phyloP scores from a whole-genome alignment of 2,113 vertebrate genomes.

The Nicator chloris region DNA sequence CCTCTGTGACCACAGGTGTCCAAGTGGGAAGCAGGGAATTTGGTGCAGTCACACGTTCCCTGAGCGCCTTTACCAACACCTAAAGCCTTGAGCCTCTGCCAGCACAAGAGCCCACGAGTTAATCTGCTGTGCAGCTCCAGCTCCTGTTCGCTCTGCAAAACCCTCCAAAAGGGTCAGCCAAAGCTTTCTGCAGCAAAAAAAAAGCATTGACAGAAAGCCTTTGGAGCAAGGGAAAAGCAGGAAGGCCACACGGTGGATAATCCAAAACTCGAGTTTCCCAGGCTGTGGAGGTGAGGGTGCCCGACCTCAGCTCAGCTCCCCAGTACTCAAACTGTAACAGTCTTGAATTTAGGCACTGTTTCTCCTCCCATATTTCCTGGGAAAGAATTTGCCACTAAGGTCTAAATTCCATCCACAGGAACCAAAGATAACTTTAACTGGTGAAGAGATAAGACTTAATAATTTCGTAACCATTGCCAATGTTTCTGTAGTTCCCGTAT shows the following conservation, averaged over 20 bases:
- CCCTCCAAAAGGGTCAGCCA: background rate
- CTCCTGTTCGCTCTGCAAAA: background rate
- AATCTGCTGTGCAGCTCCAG: background rate
- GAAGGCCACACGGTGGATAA: background rate
- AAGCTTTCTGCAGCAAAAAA: background rate
- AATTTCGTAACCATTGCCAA: background rate
- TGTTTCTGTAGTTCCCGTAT: background rate
- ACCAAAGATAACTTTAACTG: background rate
- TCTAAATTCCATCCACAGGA: background rate
- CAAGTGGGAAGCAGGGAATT: background rate
- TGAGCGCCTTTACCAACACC: background rate
- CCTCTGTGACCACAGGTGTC: background rate
- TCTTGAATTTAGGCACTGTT: background rate
- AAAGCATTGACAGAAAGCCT: background rate
- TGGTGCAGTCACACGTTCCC: accelerated
- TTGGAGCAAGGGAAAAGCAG: background rate
- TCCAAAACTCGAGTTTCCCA: background rate
- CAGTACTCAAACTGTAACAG: background rate
- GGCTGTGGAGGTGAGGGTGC: background rate
- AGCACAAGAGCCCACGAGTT: background rate
- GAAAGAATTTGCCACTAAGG: background rate
- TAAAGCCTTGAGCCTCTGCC: background rate
- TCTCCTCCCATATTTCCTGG: background rate
- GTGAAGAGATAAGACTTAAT: background rate
- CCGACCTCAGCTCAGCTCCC: background rate